Conservation (phyloP, 2,888 invertebrate genomes). For the Melanostoma scalare region DNA sequence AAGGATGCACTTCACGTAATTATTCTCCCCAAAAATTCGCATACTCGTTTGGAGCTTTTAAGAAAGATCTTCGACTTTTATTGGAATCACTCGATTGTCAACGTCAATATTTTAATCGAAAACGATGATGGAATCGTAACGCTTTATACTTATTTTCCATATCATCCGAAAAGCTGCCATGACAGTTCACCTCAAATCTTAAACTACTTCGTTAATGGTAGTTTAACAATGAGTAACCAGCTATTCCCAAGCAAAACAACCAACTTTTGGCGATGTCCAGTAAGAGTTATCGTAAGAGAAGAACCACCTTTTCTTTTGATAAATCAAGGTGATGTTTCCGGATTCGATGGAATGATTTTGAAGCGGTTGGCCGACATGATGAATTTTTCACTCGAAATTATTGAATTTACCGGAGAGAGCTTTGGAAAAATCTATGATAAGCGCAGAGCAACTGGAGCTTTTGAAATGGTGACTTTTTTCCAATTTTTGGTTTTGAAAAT, state of each 20-base stretch:
- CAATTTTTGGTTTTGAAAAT: too few relatives aligned
- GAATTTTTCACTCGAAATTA: not conserved
- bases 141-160: slow-evolving; percentile 5
- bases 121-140: not conserved
- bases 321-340: too few relatives aligned
- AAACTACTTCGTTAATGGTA: slow-evolving; percentile 8
- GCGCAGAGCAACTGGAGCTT: not conserved
- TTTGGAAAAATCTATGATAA: not conserved
- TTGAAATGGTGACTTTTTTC: not conserved
- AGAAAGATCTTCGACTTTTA: not conserved
- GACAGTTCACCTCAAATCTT: not conserved
- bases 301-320: too few relatives aligned
- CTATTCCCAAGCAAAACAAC: not conserved
- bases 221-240: not conserved
- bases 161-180: not conserved
- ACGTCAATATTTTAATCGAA: not conserved
- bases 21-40: not conserved
- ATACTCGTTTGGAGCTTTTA: not conserved
- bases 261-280: slow-evolving; percentile 7
- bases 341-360: not conserved
- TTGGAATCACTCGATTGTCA: not conserved
- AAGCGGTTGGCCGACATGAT: not conserved
- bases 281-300: not conserved
- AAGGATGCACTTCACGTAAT: too few relatives aligned
- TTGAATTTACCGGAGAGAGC: not conserved